phyloP scores from a whole-genome alignment of 2,888 invertebrate genomes.

The Nowickia ferox region DNA sequence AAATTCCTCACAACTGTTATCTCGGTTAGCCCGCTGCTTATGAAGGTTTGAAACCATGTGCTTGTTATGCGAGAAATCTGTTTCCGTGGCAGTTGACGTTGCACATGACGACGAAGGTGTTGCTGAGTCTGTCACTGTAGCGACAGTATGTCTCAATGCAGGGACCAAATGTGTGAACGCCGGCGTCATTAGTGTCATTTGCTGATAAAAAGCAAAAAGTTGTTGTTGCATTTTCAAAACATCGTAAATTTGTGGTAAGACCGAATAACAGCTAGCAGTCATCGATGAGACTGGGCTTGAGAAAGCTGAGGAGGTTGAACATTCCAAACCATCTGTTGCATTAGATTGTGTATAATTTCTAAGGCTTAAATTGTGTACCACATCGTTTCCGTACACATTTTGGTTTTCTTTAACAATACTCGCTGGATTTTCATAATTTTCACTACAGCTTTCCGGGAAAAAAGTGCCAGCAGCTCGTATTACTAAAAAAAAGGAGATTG shows the following conservation, averaged over 20 bases:
- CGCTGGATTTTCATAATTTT: not conserved
- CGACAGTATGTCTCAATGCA: not conserved
- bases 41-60: conserved; percentile 11
- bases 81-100: not conserved
- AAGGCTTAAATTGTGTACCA: conserved; percentile 77
- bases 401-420: not conserved
- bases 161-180: not conserved
- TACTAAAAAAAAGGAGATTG: conserved; percentile 74
- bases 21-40: not conserved
- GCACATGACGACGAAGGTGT: not conserved
- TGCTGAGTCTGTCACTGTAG: not conserved
- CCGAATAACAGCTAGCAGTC: not conserved
- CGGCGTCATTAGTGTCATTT: conserved; percentile 22
- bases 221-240: conserved; percentile 49
- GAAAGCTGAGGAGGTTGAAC: not conserved
- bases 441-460: conserved; percentile 79
- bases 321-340: not conserved
- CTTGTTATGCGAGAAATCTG: not conserved
- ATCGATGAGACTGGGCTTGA: no score
- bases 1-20: not conserved
- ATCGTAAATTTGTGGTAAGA: conserved; percentile 19
- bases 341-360: conserved; percentile 13
- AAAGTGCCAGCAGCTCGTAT: conserved; percentile 82
- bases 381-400: conserved; percentile 60
- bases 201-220: conserved; percentile 64